Evolutionary conservation across 2,888 invertebrate genomes (phyloP), one percentile per base, ranked within the genome.

Genomic region (Xestia rhomboidea): DNA sequence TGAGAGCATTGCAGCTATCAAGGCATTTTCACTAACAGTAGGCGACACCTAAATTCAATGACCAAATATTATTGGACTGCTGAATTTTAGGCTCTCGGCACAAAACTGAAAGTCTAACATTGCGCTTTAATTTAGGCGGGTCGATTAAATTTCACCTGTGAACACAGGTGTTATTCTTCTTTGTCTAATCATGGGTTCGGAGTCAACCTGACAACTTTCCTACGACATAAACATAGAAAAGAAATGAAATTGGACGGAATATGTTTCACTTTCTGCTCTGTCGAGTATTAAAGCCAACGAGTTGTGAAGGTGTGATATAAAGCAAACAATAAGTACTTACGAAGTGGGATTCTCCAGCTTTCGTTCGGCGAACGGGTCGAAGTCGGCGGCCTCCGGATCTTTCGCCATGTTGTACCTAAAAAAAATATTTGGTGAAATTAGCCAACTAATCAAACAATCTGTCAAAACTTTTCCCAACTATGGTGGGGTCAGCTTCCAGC

Each of bases 341-440:
- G 98, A 98, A 82, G 98, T 98, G 77, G 98, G 98, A 94, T 98
- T 98, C 68, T 97, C 97, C 89, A 98, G 95, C 89, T 97, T 97
- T 73, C 98, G 97, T 87, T 98, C 98, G 67, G 97, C 93, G 93
- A 98, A 98, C 0, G 98, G 98, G 95, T 98, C 98, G 91, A 97
- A 98, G 60, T 97, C 97, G 76, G 90, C 96, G 67, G 97, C 95
- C 94, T 98, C 98, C 51, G 96, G 94, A 95, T 98, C 98, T 89
- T 97, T 97, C 21, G 97, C 95, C 87, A 98, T 96, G 94, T 97
- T 97, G 93, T 98, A 98, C 91, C 98, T 98, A 93, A 49, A 44
- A 66, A 82, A 67, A 73, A 11, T 10, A 11, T 41, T 41, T 41
- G 41, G 8, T 41, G 41, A 41, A 41, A 41, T 41, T 41, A 41